These are phyloP conservation scores for Plectrocnemia conspersa DNA, from an alignment of 1,140 invertebrate species.

Conservation along the genomic window DNA sequence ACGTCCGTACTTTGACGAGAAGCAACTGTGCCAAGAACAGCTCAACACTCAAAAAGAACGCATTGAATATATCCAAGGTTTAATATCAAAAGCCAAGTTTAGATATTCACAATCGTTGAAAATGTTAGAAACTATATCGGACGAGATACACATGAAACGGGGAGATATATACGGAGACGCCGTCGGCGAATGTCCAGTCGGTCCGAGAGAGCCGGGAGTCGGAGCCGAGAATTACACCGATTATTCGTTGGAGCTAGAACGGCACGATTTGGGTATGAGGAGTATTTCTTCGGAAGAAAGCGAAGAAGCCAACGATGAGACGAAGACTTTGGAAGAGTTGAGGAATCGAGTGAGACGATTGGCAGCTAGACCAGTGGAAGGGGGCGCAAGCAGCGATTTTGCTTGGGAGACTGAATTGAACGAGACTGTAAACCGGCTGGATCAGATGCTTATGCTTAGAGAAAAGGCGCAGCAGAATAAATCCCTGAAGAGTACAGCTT, in stretches of 20 bases:
- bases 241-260: conserved; percentile 40
- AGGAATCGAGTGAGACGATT: conserved; percentile 56
- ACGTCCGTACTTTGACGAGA: conserved; percentile 91
- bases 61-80: conserved; percentile 74
- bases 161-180: conserved; percentile 44
- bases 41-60: conserved; percentile 83
- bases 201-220: conserved; percentile 82
- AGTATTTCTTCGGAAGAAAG: conserved; percentile 6
- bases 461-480: conserved; percentile 55
- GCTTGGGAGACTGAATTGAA: conserved; percentile 61
- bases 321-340: conserved; percentile 49
- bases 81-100: conserved; percentile 74
- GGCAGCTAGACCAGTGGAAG: conserved; percentile 58
- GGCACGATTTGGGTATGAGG: conserved; percentile 29
- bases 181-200: conserved; percentile 49
- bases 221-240: conserved; percentile 66
- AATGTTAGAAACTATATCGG: conserved; percentile 85
- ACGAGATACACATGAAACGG: conserved; percentile 82
- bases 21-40: conserved; percentile 84
- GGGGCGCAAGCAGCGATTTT: conserved; percentile 57
- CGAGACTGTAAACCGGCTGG: conserved; percentile 60
- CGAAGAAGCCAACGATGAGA: conserved; percentile 41
- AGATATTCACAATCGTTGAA: conserved; percentile 80
- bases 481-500: too few species aligned
- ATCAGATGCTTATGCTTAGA: conserved; percentile 59